Evolutionary conservation across 2,888 invertebrate species (phyloP).

Genomic region (Drosophila pseudotakahashii): DNA sequence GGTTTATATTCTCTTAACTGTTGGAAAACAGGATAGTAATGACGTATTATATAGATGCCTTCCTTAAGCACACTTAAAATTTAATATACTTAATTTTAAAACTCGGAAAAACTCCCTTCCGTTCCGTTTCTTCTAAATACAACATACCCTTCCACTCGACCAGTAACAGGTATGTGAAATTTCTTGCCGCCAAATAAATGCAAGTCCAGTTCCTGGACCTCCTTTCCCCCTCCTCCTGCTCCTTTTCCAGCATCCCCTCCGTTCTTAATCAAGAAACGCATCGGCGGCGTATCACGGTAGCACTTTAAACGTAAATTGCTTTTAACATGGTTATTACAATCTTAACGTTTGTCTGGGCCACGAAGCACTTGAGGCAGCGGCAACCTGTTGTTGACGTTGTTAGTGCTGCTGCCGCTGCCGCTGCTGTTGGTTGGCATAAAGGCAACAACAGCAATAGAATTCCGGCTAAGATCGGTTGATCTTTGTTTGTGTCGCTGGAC

Average conservation of each 20-base stretch:
- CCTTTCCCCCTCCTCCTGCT: not conserved
- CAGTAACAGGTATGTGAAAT: slow-evolving; percentile 20
- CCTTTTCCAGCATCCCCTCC: slow-evolving; percentile 34
- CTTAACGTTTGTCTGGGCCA: slow-evolving; percentile 78
- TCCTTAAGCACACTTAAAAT: too few relatives aligned
- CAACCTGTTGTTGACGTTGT: slow-evolving; percentile 58
- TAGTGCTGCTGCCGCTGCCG: slow-evolving; percentile 40
- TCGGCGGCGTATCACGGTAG: slow-evolving; percentile 83
- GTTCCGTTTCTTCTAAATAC: not conserved
- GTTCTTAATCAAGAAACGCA: slow-evolving; percentile 81
- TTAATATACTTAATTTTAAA: too few relatives aligned
- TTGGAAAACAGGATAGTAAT: too few relatives aligned
- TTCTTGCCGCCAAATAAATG: slow-evolving; percentile 78
- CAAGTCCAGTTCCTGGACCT: slow-evolving; percentile 42
- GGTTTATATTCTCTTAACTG: too few relatives aligned
- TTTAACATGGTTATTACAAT: slow-evolving; percentile 82
- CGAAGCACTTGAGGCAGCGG: slow-evolving; percentile 71
- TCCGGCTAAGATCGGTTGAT: slow-evolving; percentile 26
- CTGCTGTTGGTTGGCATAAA: slow-evolving; percentile 18
- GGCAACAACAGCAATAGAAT: slow-evolving; percentile 48
- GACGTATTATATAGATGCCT: too few relatives aligned
- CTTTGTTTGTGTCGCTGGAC: slow-evolving; percentile 15
- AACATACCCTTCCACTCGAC: not conserved
- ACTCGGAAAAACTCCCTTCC: too few relatives aligned
- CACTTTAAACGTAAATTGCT: slow-evolving; percentile 83